Conservation (phyloP, 37 sponge, comb jelly and placozoan species). For the Mnemiopsis leidyi region DNA sequence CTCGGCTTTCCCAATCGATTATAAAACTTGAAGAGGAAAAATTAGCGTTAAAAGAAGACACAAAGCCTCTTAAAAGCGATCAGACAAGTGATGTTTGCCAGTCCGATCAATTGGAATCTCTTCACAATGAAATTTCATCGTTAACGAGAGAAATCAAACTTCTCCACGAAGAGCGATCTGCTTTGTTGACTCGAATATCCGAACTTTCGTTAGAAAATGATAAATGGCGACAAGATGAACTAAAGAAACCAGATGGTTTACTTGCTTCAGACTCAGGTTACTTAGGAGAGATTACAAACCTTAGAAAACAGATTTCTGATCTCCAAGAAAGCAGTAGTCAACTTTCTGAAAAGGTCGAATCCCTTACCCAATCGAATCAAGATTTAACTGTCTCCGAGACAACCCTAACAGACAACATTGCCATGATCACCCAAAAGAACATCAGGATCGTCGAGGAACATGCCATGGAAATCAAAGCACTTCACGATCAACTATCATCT, state of each 20-base stretch:
- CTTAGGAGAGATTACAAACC: neutral
- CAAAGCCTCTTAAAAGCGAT: neutral
- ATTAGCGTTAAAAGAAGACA: neutral
- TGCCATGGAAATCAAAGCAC: neutral
- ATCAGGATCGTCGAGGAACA: neutral
- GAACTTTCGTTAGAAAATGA: neutral
- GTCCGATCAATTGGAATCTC: neutral
- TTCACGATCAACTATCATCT: neutral
- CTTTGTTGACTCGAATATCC: neutral
- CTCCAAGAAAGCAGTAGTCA: neutral
- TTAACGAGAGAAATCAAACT: neutral
- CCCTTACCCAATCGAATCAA: neutral
- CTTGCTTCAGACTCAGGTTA: neutral
- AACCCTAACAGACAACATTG: neutral
- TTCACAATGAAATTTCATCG: neutral
- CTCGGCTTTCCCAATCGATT: neutral
- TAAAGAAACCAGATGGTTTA: neutral
- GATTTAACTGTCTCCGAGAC: neutral
- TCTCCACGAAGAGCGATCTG: neutral
- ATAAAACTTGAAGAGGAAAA: neutral
- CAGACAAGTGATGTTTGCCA: neutral
- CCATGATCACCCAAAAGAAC: neutral
- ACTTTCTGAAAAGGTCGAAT: neutral
- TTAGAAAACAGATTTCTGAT: neutral
- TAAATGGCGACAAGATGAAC: neutral